Percentiles rank a stretch among this genome's conserved stretches.
Evolutionary conservation across 2,113 vertebrate genomes (phyloP).

Genomic region (Canis aureus): DNA sequence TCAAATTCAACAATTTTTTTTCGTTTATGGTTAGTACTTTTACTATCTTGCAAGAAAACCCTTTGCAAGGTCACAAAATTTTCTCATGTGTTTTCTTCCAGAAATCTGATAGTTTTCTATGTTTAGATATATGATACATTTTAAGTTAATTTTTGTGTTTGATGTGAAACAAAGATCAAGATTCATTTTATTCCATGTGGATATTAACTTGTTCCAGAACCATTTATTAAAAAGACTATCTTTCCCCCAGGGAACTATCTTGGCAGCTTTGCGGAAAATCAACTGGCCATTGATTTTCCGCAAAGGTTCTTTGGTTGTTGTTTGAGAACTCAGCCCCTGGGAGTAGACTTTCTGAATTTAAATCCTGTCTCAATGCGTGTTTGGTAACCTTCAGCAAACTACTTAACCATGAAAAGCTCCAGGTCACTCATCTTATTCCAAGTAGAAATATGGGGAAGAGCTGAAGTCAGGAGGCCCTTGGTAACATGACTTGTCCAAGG

Average conservation of each 20-base stretch:
- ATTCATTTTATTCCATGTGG: neutral
- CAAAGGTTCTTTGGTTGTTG: neutral
- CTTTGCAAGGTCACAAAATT: neutral
- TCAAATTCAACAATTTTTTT: neutral
- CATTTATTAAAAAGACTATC: neutral
- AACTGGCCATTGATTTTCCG: neutral
- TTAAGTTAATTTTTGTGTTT: conserved; percentile 21
- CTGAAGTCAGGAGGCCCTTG: neutral
- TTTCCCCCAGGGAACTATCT: neutral
- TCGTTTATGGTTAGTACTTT: neutral
- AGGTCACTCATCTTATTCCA: neutral
- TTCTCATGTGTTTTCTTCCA: neutral
- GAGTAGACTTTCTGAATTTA: neutral
- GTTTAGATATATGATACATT: neutral
- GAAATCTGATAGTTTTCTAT: neutral
- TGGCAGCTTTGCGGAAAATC: neutral
- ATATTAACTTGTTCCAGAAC: neutral
- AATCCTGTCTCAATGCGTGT: neutral
- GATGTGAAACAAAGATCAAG: neutral
- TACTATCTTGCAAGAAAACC: neutral
- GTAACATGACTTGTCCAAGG: neutral
- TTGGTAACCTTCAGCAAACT: neutral
- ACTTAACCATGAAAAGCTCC: neutral
- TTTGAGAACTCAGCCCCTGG: neutral
- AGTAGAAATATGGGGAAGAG: neutral